A percentile compares a stretch with the other conserved stretches of the same genome.
These are phyloP conservation scores for Trachelus stipa DNA, from an alignment of 2,888 invertebrate species.

Conservation along the genomic window DNA sequence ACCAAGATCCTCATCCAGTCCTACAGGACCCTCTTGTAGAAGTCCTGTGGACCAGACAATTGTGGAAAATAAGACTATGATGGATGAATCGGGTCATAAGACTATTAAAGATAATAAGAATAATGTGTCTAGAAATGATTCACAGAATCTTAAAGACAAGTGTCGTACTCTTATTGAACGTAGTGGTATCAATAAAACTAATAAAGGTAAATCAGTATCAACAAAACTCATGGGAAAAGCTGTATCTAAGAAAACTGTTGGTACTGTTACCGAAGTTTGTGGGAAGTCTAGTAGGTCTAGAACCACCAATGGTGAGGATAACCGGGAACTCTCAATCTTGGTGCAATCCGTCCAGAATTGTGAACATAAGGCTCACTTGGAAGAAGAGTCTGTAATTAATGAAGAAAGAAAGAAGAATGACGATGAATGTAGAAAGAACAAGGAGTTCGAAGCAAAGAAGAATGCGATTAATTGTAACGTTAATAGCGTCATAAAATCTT, in stretches of 20 bases:
- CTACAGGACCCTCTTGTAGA: slow-evolving; percentile 50
- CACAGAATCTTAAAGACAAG: slow-evolving; percentile 43
- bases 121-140: slow-evolving; percentile 45
- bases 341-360: neutral
- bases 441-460: slow-evolving; percentile 43
- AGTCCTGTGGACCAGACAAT: slow-evolving; percentile 64
- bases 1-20: slow-evolving; percentile 63
- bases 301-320: neutral
- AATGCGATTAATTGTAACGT: slow-evolving; percentile 52
- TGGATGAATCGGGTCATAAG: slow-evolving; percentile 61
- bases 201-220: slow-evolving; percentile 45
- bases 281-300: neutral
- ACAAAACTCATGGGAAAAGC: slow-evolving; percentile 44
- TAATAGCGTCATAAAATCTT: slow-evolving; percentile 22
- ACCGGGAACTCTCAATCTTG: neutral
- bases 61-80: slow-evolving; percentile 55
- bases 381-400: neutral
- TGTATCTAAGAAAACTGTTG: slow-evolving; percentile 39
- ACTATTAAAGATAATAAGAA: slow-evolving; percentile 56
- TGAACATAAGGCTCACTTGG: neutral
- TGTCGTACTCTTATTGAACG: slow-evolving; percentile 40
- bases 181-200: slow-evolving; percentile 36
- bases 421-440: slow-evolving; percentile 32
- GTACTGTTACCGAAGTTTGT: neutral
- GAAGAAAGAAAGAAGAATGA: slow-evolving; percentile 19